Evolutionary conservation across 2,113 vertebrate genomes (phyloP), one percentile per base, ranked within the genome.

Genomic region (Megaptera novaeangliae): DNA sequence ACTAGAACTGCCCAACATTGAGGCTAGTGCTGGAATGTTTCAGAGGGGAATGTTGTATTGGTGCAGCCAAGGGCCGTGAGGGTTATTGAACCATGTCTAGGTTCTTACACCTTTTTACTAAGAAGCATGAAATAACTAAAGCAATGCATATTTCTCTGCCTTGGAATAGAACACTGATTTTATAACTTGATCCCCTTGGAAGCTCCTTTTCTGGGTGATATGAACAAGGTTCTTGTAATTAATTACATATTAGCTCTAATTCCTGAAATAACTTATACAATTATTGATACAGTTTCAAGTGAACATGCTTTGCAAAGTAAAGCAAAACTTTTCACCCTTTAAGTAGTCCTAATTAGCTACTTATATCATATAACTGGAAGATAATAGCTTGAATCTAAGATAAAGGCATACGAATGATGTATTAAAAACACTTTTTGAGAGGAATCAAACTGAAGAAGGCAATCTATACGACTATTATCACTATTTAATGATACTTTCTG

Each of bases 281-380:
- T 75, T 61, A 94, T 11, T 68, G 71, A 97, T 74, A 91, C 66
- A 77, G 96, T 91, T 91, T 93, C 66, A 61, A 91, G 68, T 25
- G 89, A 91, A n/a, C 55, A 46, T 5, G 52, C 36, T 52, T 82
- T 93, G 95, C 36, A 90, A 75, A 94, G 57, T 68, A 80, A 69
- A 41, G 41, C 41, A 41, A 41, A 41, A 71, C 36, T 34, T 88
- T 87, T 91, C 55, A 81, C 55, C 84, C 90, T 87, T 18, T 34
- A 87, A 92, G 59, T 69, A 20, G 31, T 74, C 68, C 93, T 93
- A 84, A 88, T 85, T 95, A 93, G 52, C 71, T 91, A 63, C 17
- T 1, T 63, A 55, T 72, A 52, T 88, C 72, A 63, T 93, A 44
- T 64, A 89, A 83, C 72, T 59, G 55, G 78, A 63, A 94, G 52